These are phyloP conservation scores for Drosophila flavopinicola DNA, from an alignment of 2,888 invertebrate genomes.

Conservation along the genomic window DNA sequence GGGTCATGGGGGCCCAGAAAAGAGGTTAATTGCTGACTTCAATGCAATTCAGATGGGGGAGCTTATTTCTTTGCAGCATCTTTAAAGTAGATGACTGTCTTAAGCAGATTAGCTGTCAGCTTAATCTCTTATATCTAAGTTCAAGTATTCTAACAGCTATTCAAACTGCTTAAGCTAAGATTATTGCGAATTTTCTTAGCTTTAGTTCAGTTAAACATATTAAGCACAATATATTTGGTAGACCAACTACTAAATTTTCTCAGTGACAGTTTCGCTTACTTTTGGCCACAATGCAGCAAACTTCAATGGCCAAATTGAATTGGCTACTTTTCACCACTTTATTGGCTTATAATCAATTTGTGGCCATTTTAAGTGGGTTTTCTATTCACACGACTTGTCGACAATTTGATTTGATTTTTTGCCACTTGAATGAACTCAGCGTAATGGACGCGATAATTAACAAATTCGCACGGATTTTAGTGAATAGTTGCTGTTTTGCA, in stretches of 20 bases:
- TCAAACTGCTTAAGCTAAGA: not conserved
- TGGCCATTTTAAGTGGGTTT: conserved; percentile 26
- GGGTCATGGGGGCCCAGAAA: conserved; percentile 19
- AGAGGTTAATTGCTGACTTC: conserved; percentile 33
- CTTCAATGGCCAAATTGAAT: conserved; percentile 14
- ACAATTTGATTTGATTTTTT: conserved; percentile 7
- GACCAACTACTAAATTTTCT: not conserved
- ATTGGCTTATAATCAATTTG: conserved; percentile 22
- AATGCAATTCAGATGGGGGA: not conserved
- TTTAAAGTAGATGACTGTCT: not conserved
- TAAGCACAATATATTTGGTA: not conserved
- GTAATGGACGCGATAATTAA: conserved; percentile 68
- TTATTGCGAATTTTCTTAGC: not conserved
- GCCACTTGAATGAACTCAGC: conserved; percentile 27
- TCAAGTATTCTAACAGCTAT: not conserved
- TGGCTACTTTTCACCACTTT: conserved; percentile 6
- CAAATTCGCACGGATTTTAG: conserved; percentile 54
- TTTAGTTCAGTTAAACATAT: not conserved
- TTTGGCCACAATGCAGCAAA: conserved; percentile 1
- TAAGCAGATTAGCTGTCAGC: too few relatives aligned
- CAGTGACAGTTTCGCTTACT: not conserved
- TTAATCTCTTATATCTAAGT: too few relatives aligned
- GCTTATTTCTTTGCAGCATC: too few relatives aligned
- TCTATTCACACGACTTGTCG: conserved; percentile 36
- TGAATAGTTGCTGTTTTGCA: conserved; percentile 4